Evolutionary conservation across 2,797 vertebrate species (phyloP).

Genomic region (Ataeniobius toweri): DNA sequence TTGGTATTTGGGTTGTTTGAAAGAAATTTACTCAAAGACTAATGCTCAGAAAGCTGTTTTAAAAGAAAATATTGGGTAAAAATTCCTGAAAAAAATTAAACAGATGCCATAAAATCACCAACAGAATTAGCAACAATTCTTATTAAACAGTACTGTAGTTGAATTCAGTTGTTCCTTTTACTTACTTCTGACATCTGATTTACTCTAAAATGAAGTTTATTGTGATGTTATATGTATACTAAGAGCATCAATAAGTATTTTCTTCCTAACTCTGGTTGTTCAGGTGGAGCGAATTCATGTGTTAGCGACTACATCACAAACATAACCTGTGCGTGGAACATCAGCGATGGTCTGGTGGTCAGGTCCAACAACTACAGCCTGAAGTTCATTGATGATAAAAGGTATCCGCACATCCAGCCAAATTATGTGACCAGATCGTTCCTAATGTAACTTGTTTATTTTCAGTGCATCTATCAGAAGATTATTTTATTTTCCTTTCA

Average conservation of each 20-base stretch:
- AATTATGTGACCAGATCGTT: too few species aligned
- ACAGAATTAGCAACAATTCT: neutral
- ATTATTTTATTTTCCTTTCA: neutral
- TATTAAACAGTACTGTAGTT: neutral
- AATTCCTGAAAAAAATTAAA: neutral
- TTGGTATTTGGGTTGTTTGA: too few species aligned
- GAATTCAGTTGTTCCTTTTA: neutral
- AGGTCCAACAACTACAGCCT: constrained; percentile 44
- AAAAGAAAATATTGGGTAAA: neutral
- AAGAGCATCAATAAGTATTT: neutral
- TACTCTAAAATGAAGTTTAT: neutral
- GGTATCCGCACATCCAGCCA: neutral
- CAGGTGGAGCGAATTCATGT: constrained; percentile 41
- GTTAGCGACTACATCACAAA: constrained; percentile 33
- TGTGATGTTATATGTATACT: neutral
- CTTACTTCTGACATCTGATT: neutral
- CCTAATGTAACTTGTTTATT: neutral
- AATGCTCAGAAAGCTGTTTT: neutral
- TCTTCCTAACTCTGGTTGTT: constrained; percentile 2
- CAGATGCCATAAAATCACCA: neutral
- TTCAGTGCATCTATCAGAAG: neutral
- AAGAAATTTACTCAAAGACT: too few species aligned
- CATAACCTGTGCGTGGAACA: constrained; percentile 60
- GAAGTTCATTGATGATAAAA: rapidly evolving
- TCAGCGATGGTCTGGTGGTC: constrained; percentile 4